These are phyloP conservation scores for Dunckerocampus dactyliophorus DNA, from an alignment of 2,113 vertebrate species.

Conservation along the genomic window DNA sequence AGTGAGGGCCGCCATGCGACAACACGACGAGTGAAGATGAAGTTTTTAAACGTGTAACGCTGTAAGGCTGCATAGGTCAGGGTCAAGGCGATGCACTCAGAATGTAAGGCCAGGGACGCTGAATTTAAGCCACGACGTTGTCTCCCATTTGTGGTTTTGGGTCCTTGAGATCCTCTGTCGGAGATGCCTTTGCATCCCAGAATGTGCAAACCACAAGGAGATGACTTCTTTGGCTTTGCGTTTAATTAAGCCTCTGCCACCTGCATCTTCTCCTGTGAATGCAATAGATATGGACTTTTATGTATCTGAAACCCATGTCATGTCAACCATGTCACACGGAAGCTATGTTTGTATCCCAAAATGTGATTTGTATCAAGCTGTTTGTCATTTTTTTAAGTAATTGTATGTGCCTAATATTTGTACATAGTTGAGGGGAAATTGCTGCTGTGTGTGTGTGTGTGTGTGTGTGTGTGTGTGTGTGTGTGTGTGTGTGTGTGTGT, in stretches of 20 bases:
- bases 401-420: conserved; percentile 33
- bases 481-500: neutral
- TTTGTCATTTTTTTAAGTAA: conserved; percentile 38
- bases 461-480: neutral
- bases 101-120: conserved; percentile 23
- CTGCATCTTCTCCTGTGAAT: conserved; percentile 28
- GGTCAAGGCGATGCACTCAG: conserved; percentile 18
- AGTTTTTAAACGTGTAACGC: conserved; percentile 2
- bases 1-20: conserved; percentile 66
- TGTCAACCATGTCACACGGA: conserved; percentile 56
- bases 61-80: conserved; percentile 6
- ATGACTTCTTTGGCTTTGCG: no score
- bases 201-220: no score
- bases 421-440: conserved; percentile 42
- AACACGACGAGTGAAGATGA: conserved; percentile 33
- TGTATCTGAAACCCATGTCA: conserved; percentile 27
- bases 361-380: conserved; percentile 66
- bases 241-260: conserved; percentile 1
- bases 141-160: neutral
- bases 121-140: conserved; percentile 6
- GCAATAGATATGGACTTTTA: conserved; percentile 29
- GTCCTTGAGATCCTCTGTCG: neutral
- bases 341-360: conserved; percentile 70
- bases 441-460: conserved; percentile 1
- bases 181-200: no score